These are phyloP conservation scores for Labeo rohita DNA, from an alignment of 2,113 vertebrate species.

Conservation along the genomic window DNA sequence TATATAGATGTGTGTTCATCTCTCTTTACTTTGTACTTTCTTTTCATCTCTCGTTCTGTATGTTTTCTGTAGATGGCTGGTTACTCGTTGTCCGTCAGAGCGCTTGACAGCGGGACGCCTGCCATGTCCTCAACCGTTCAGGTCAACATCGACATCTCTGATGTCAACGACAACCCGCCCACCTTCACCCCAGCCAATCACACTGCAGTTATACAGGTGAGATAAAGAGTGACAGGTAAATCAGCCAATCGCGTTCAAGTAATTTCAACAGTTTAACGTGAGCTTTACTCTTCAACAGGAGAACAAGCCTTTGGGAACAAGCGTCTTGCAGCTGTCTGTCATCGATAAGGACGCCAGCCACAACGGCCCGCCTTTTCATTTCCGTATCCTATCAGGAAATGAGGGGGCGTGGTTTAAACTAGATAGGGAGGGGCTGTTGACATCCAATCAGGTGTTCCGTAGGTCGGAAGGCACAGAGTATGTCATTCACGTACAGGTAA, in stretches of 20 bases:
- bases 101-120: constrained; percentile 85
- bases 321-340: constrained; percentile 91
- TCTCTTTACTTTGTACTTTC: constrained; percentile 9
- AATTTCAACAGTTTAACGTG: not conserved
- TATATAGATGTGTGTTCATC: constrained; percentile 1
- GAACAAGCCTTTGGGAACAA: constrained; percentile 94
- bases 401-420: constrained; percentile 88
- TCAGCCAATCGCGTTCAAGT: not conserved
- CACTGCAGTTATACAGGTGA: constrained; percentile 92
- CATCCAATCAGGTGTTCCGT: constrained; percentile 88
- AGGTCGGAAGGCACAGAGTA: constrained; percentile 84
- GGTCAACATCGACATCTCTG: constrained; percentile 92
- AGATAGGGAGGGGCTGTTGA: constrained; percentile 85
- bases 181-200: constrained; percentile 90
- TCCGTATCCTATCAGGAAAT: constrained; percentile 90
- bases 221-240: too few relatives aligned
- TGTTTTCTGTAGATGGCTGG: constrained; percentile 81
- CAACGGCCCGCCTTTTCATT: constrained; percentile 94
- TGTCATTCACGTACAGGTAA: constrained; percentile 89
- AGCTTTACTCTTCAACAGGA: constrained; percentile 76
- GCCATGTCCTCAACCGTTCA: constrained; percentile 88
- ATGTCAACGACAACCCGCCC: constrained; percentile 95
- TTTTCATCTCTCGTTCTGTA: not conserved
- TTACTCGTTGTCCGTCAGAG: constrained; percentile 87
- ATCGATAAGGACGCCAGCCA: constrained; percentile 93